Conservation (phyloP, 2,888 invertebrate genomes). For the Incurvaria masculella region DNA sequence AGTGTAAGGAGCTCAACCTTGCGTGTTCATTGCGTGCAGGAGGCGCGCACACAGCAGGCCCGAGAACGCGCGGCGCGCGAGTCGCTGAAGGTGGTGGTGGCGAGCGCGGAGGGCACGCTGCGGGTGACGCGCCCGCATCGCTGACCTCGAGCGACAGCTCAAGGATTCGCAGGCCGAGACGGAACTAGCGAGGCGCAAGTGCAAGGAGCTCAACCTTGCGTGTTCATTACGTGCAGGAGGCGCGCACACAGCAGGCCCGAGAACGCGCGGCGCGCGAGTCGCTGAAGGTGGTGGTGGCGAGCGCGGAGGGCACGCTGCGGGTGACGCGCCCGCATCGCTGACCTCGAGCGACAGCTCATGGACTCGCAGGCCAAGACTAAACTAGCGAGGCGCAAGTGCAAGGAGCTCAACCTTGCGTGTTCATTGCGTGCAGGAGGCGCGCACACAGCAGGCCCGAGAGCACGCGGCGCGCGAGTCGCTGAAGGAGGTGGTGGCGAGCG, state of each 20-base stretch:
- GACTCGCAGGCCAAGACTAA: conserved; percentile 34
- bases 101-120: conserved; percentile 41
- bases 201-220: conserved; percentile 45
- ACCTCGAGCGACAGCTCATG: conserved; percentile 39
- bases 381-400: conserved; percentile 32
- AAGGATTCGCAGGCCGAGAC: conserved; percentile 35
- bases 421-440: conserved; percentile 23
- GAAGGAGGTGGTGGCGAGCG: conserved; percentile 36
- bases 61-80: conserved; percentile 40
- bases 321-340: conserved; percentile 35
- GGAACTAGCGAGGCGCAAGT: conserved; percentile 32
- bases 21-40: too few relatives aligned
- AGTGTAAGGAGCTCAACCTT: too few relatives aligned
- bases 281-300: conserved; percentile 34
- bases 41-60: conserved; percentile 28
- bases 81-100: conserved; percentile 35
- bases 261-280: conserved; percentile 38
- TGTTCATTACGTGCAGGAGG: too few relatives aligned
- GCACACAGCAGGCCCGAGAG: conserved; percentile 36
- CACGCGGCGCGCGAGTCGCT: conserved; percentile 34
- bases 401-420: conserved; percentile 46
- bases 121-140: conserved; percentile 36
- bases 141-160: conserved; percentile 36
- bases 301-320: conserved; percentile 42
- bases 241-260: conserved; percentile 32